These are phyloP conservation scores for Ctenodactylus gundi DNA, from an alignment of 2,113 vertebrate genomes.

Conservation along the genomic window DNA sequence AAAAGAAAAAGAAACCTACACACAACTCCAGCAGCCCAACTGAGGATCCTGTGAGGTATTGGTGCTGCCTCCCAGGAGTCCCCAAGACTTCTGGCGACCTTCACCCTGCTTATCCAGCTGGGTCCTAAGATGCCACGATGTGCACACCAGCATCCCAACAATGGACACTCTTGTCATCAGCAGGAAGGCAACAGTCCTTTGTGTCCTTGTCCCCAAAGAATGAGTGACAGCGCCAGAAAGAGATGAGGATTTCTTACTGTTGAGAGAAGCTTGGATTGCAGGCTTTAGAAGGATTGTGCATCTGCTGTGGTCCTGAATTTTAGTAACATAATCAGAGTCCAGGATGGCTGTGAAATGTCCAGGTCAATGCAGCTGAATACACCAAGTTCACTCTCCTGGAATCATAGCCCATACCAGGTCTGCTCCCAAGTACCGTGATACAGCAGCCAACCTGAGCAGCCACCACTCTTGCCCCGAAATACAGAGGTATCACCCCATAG, in stretches of 20 bases:
- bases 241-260: not conserved
- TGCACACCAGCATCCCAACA: not conserved
- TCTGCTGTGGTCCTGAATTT: not conserved
- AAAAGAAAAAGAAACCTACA: not conserved
- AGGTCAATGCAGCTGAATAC: not conserved
- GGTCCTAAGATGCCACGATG: rapidly evolving
- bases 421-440: not conserved
- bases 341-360: not conserved
- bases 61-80: not conserved
- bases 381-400: not conserved
- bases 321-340: not conserved
- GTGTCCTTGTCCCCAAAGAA: not conserved
- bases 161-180: not conserved
- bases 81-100: not conserved
- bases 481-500: too few species aligned
- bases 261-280: not conserved
- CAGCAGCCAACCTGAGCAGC: not conserved
- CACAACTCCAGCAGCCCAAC: not conserved
- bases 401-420: not conserved
- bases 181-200: not conserved
- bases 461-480: not conserved
- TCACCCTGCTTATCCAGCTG: not conserved
- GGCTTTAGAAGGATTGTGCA: not conserved
- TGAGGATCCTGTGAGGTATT: not conserved
- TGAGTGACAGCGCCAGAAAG: not conserved